Evolutionary conservation across 2,797 vertebrate species (phyloP).

Genomic region (Nothura maculosa): DNA sequence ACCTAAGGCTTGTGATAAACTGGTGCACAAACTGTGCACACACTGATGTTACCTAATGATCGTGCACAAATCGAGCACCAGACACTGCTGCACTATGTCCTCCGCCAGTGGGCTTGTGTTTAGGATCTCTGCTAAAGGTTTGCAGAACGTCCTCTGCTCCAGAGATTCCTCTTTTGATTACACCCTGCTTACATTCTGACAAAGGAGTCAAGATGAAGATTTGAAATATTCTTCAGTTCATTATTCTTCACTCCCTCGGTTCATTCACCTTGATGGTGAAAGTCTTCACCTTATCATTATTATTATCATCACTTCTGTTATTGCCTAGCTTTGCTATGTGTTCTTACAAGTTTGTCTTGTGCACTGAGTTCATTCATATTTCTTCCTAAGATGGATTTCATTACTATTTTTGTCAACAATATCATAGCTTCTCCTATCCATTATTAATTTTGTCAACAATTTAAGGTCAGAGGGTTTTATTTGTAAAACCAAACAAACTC

Average conservation of each 20-base stretch:
- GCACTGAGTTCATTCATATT: not conserved
- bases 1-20: not conserved
- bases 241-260: not conserved
- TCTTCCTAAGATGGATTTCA: not conserved
- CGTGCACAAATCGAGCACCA: not conserved
- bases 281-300: not conserved
- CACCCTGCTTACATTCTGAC: not conserved
- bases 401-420: not conserved
- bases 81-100: not conserved
- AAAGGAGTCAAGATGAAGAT: not conserved
- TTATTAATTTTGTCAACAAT: not conserved
- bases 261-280: not conserved
- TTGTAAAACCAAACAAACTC: not conserved
- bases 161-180: not conserved
- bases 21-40: too few relatives aligned
- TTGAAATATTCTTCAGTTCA: not conserved
- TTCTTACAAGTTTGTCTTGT: not conserved
- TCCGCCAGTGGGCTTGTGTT: not conserved
- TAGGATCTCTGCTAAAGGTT: not conserved
- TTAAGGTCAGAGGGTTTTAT: not conserved
- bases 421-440: not conserved
- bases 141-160: not conserved
- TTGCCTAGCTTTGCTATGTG: not conserved
- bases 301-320: not conserved
- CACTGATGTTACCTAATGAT: not conserved